Conservation (phyloP, 2,888 invertebrate species). For the Prosopocoilus inquinatus region DNA sequence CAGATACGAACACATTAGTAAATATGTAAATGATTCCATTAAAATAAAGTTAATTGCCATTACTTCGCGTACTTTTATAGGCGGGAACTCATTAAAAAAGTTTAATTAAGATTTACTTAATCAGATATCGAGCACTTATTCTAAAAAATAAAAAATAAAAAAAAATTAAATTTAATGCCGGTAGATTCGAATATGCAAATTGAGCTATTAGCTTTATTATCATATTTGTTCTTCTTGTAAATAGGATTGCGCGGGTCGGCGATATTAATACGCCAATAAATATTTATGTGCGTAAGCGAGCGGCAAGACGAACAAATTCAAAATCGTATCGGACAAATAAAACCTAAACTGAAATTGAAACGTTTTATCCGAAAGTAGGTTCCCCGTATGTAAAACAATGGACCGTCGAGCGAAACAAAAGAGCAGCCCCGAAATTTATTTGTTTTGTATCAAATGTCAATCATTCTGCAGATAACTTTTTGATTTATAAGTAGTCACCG, state of each 20-base stretch:
- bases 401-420: slow-evolving; percentile 31
- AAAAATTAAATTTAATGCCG: background rate
- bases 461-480: slow-evolving; percentile 33
- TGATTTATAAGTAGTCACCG: slow-evolving; percentile 30
- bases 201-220: slow-evolving; percentile 4
- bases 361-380: slow-evolving; percentile 6
- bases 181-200: slow-evolving; percentile 11
- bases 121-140: slow-evolving; percentile 17
- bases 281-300: no score
- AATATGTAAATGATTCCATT: background rate
- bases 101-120: slow-evolving; percentile 9
- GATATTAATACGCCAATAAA: no score
- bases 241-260: slow-evolving; percentile 5
- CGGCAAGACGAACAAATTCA: no score
- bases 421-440: slow-evolving; percentile 31
- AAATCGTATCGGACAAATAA: no score
- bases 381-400: slow-evolving; percentile 24
- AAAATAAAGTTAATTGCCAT: slow-evolving; percentile 1
- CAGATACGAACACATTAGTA: background rate
- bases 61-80: background rate
- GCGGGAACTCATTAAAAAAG: slow-evolving; percentile 2
- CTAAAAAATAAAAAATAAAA: no score
- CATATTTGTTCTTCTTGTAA: slow-evolving; percentile 9
- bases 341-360: slow-evolving; percentile 13
- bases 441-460: slow-evolving; percentile 34